Base-by-base conservation (phyloP, 2,888 invertebrate genomes). In the Netelia fuscicornis region DNA sequence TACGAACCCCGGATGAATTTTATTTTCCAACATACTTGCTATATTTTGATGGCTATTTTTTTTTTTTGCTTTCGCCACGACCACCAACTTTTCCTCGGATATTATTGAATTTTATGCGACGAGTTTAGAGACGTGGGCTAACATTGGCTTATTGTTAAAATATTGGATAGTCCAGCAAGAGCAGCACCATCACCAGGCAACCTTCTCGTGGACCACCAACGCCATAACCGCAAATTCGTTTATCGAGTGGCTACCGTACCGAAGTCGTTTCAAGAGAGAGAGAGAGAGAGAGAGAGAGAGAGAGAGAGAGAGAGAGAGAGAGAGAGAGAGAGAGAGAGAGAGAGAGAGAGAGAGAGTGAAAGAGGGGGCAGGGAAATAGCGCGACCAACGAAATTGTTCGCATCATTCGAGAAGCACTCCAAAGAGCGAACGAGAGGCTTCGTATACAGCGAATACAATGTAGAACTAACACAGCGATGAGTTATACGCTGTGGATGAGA, bases 141-240 rank as follows among this genome's bases (percentile, higher is more conserved):
- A 37, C 37, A 67, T 56, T 75, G 68, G 78, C 74, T 84, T 81
- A 81, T 84, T 84, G 84, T 84, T 84, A 76, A 77, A 71, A 65
- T 71, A 48, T 70, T 52, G 56, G 82, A 77, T 77, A 52, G 77
- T 76, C 65, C 77, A 25, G 48, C 44, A 77, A 48, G 30, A 54
- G 30, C 30, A 30, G 30, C 30, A 30, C 5, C 48, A 48, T 10
- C 48, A 13, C 20, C 52, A 71, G 71, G 71, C 62, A 68, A 67
- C 56, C 65, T 70, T 48, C 60, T 58, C 65, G 71, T 65, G 58
- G 44, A 74, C 76, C 81, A 58, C 82, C 62, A 71, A 48, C 71
- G 58, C 64, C 62, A 71, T 71, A 77, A 81, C 81, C 84, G 78
- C 84, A 81, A 81, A 84, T 84, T 84, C 84, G 78, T 84, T 84